phyloP scores from a whole-genome alignment of 2,888 invertebrate genomes.

The Xylophagus ater region DNA sequence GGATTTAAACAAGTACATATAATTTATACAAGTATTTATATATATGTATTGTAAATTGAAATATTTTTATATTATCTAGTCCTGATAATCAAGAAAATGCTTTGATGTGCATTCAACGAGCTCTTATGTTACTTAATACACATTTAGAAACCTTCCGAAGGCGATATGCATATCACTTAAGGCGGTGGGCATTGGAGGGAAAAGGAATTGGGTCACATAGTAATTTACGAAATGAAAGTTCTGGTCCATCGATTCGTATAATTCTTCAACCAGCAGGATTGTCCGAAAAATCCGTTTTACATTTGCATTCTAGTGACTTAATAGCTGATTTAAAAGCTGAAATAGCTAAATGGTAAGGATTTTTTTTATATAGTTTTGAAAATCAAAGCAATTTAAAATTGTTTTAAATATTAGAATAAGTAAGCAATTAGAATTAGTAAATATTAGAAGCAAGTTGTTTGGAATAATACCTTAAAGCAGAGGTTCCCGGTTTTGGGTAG shows the following conservation, averaged over 20 bases:
- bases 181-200: conserved; percentile 80
- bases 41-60: too few relatives aligned
- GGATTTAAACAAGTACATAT: conserved; percentile 46
- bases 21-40: too few relatives aligned
- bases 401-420: too few relatives aligned
- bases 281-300: conserved; percentile 70
- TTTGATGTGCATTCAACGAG: conserved; percentile 80
- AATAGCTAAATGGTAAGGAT: conserved; percentile 69
- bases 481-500: too few relatives aligned
- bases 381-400: too few relatives aligned
- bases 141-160: conserved; percentile 87
- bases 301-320: conserved; percentile 74
- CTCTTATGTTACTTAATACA: conserved; percentile 74
- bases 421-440: too few relatives aligned
- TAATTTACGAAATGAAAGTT: conserved; percentile 39
- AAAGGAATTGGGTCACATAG: conserved; percentile 67
- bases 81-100: conserved; percentile 57
- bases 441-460: too few relatives aligned
- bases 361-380: neutral
- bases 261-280: conserved; percentile 82
- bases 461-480: too few relatives aligned
- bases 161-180: conserved; percentile 76
- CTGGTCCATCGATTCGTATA: conserved; percentile 60
- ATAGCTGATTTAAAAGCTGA: conserved; percentile 88
- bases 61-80: conserved; percentile 24